Evolutionary conservation across 2,888 invertebrate genomes (phyloP).

Genomic region (Liposcelis brunnea): DNA sequence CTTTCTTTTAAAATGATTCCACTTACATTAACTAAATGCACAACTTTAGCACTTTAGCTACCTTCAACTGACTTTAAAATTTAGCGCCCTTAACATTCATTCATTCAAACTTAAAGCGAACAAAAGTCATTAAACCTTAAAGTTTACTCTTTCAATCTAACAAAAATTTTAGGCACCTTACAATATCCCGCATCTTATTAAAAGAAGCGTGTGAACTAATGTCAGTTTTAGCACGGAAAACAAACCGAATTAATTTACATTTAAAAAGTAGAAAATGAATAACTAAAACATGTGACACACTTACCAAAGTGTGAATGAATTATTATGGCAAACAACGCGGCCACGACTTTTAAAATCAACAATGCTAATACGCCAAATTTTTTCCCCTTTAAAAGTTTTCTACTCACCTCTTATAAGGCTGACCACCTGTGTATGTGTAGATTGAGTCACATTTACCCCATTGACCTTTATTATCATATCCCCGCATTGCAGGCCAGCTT

Average conservation of each 20-base stretch:
- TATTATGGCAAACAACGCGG: conserved; percentile 14
- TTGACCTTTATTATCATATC: conserved; percentile 93
- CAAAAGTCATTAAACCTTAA: no score
- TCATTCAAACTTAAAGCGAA: no score
- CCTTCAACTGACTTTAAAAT: no score
- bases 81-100: no score
- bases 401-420: conserved; percentile 81
- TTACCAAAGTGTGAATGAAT: conserved; percentile 8
- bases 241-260: no score
- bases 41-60: no score
- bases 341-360: no score
- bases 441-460: conserved; percentile 74
- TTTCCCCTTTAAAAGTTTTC: neutral
- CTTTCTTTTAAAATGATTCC: no score
- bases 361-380: no score
- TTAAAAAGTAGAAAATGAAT: neutral
- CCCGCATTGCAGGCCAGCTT: conserved; percentile 78
- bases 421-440: conserved; percentile 90
- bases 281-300: neutral
- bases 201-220: neutral
- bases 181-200: neutral
- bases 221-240: no score
- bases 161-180: neutral
- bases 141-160: conserved; percentile 1
- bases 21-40: no score